phyloP scores from a whole-genome alignment of 2,888 invertebrate species.

The Miltochrista miniata region DNA sequence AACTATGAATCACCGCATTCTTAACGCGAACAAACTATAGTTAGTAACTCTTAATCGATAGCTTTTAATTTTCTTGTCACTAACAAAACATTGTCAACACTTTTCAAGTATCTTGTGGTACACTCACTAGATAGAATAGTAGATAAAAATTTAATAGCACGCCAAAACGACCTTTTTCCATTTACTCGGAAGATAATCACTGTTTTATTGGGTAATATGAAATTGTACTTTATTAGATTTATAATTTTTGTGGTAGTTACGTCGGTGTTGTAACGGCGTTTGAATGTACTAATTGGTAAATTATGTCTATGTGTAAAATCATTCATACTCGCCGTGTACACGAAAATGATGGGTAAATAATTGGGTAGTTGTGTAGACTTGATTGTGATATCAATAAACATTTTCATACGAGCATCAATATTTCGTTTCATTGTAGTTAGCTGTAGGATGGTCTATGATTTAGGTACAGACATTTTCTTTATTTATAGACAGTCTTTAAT shows the following conservation, averaged over 20 bases:
- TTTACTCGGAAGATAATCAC: conserved; percentile 58
- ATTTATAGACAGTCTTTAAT: too few species aligned
- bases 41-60: conserved; percentile 55
- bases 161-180: conserved; percentile 61
- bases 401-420: conserved; percentile 82
- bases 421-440: conserved; percentile 41
- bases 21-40: too few species aligned
- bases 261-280: conserved; percentile 40
- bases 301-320: conserved; percentile 63
- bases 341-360: conserved; percentile 70
- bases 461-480: not conserved
- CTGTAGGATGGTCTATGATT: too few species aligned
- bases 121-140: conserved; percentile 47
- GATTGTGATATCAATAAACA: conserved; percentile 84
- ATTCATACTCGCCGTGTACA: conserved; percentile 72
- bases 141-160: conserved; percentile 63
- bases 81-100: conserved; percentile 41
- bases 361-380: conserved; percentile 81
- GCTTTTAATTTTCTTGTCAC: conserved; percentile 44
- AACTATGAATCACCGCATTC: too few species aligned
- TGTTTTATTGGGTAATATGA: conserved; percentile 52
- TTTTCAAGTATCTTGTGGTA: conserved; percentile 37
- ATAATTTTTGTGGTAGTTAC: conserved; percentile 49
- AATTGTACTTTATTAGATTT: conserved; percentile 43
- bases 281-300: conserved; percentile 59